Evolutionary conservation across 1,140 invertebrate species (phyloP).

Genomic region (Argopecten irradians): DNA sequence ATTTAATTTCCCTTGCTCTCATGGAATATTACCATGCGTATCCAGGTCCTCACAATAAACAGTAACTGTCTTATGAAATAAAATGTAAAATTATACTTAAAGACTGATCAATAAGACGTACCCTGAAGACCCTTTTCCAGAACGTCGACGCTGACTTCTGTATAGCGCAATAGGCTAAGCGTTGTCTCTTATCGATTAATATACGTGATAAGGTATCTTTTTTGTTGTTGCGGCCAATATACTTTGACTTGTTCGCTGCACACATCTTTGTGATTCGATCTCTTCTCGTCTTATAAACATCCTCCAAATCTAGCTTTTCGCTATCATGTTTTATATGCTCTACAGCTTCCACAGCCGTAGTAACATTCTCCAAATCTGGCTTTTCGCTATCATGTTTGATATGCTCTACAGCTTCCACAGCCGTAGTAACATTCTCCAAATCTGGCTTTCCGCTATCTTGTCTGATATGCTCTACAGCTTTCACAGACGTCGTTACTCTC

Average conservation of each 20-base stretch:
- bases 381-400: no score
- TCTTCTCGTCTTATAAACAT: not conserved
- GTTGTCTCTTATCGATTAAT: slow-evolving; percentile 31
- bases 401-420: no score
- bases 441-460: no score
- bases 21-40: no score
- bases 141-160: slow-evolving; percentile 47
- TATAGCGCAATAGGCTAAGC: slow-evolving; percentile 44
- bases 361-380: no score
- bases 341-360: no score
- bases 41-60: no score
- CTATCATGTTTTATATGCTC: not conserved
- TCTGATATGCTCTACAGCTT: no score
- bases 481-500: no score
- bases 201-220: not conserved
- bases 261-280: not conserved
- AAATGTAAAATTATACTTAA: not conserved
- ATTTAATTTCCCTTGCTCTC: no score
- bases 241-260: not conserved
- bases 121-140: slow-evolving; percentile 39
- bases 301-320: not conserved
- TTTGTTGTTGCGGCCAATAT: not conserved
- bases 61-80: no score
- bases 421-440: no score
- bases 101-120: not conserved